Conservation (phyloP, 2,797 vertebrate species). For the Malurus leucopterus region DNA sequence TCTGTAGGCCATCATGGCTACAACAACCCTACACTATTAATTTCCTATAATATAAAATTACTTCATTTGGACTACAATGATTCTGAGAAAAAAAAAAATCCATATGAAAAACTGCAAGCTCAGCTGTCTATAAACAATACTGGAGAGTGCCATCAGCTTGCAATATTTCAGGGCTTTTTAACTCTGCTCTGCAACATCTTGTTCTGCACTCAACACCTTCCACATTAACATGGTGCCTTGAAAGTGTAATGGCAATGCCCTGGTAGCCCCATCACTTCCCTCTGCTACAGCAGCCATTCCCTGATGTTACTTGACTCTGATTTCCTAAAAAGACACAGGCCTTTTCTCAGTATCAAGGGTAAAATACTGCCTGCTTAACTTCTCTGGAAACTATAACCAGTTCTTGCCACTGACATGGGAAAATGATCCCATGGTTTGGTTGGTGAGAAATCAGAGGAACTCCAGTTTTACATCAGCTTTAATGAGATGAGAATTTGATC, state of each 20-base stretch:
- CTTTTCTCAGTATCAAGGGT: not conserved
- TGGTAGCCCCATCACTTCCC: not conserved
- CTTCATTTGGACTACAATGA: not conserved
- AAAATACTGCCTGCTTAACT: not conserved
- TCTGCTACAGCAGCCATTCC: not conserved
- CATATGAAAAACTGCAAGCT: not conserved
- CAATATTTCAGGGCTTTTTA: not conserved
- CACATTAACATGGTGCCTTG: rapidly evolving
- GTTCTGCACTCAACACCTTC: not conserved
- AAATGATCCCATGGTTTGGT: not conserved
- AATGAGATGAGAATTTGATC: not conserved
- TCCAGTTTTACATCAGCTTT: not conserved
- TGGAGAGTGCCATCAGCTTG: not conserved
- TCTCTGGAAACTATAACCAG: not conserved
- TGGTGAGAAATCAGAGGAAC: not conserved
- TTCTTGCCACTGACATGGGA: not conserved
- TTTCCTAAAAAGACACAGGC: not conserved
- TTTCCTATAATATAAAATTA: not conserved
- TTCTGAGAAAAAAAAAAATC: not conserved
- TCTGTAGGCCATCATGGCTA: not conserved
- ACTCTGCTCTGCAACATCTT: not conserved
- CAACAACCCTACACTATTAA: not conserved
- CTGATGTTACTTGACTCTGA: not conserved
- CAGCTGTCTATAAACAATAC: not conserved
- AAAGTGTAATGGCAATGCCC: not conserved